Evolutionary conservation across 2,888 invertebrate species (phyloP).

Genomic region (Patella depressa): DNA sequence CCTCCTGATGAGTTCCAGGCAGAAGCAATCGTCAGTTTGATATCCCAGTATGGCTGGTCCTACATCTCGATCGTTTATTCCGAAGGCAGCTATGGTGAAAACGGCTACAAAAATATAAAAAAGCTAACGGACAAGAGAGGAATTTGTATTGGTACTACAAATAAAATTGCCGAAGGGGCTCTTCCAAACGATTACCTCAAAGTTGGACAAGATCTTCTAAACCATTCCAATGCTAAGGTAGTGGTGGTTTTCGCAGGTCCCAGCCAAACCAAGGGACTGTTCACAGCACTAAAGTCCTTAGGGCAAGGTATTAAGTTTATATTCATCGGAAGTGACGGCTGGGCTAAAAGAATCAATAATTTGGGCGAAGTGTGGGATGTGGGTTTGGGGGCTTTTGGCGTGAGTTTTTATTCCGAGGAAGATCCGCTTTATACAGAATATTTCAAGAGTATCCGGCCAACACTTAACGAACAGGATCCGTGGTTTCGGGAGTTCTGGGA

Average conservation of each 20-base stretch:
- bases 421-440: slow-evolving; percentile 47
- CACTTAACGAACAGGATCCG: slow-evolving; percentile 40
- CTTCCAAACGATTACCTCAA: slow-evolving; percentile 23
- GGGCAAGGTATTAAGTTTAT: slow-evolving; percentile 43
- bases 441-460: slow-evolving; percentile 46
- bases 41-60: slow-evolving; percentile 78
- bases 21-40: slow-evolving; percentile 43
- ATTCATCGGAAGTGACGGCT: slow-evolving; percentile 59
- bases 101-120: slow-evolving; percentile 40
- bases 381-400: slow-evolving; percentile 46
- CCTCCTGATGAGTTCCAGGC: slow-evolving; percentile 53
- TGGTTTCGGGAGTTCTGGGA: slow-evolving; percentile 62
- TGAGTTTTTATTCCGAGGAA: slow-evolving; percentile 30
- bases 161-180: slow-evolving; percentile 21
- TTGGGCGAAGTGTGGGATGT: slow-evolving; percentile 41
- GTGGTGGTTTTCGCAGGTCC: slow-evolving; percentile 54
- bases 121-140: slow-evolving; percentile 27
- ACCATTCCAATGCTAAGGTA: slow-evolving; percentile 38
- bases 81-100: slow-evolving; percentile 74
- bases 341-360: slow-evolving; percentile 39
- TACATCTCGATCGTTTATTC: slow-evolving; percentile 82
- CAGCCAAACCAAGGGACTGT: slow-evolving; percentile 39
- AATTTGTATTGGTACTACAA: slow-evolving; percentile 47
- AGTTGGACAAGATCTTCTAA: slow-evolving; percentile 27
- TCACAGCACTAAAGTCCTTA: slow-evolving; percentile 36